These are phyloP conservation scores for Cranoglanis bouderius DNA, from an alignment of 2,113 vertebrate genomes.

Conservation along the genomic window DNA sequence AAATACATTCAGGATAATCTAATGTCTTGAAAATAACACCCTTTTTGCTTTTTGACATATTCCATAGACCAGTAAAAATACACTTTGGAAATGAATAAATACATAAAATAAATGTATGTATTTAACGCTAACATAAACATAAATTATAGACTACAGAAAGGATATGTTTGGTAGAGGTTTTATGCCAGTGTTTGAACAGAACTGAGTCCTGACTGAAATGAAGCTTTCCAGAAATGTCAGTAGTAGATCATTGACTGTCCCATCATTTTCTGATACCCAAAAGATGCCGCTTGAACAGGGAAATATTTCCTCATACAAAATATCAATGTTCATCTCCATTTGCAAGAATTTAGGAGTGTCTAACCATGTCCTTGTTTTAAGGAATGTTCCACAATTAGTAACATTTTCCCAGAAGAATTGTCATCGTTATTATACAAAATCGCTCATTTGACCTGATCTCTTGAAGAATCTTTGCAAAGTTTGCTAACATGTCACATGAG, in stretches of 20 bases:
- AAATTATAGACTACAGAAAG: constrained; percentile 71
- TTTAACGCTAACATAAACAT: constrained; percentile 67
- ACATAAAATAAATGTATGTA: constrained; percentile 81
- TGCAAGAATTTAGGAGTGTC: background rate
- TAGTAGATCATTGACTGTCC: constrained; percentile 24
- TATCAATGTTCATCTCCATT: background rate
- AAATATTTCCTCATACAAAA: background rate
- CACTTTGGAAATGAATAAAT: constrained; percentile 82
- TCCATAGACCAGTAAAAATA: constrained; percentile 77
- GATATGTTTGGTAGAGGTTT: constrained; percentile 56
- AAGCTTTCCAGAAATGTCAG: constrained; percentile 54
- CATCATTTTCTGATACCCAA: constrained; percentile 36
- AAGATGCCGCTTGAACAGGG: constrained; percentile 28
- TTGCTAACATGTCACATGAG: background rate
- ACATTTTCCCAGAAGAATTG: background rate
- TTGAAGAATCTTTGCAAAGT: background rate
- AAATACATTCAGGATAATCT: constrained; percentile 39
- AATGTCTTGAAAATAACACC: constrained; percentile 57
- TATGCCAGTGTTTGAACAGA: constrained; percentile 47
- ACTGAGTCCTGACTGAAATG: constrained; percentile 54
- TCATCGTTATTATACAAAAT: background rate
- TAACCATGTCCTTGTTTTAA: constrained; percentile 22
- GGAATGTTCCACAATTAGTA: constrained; percentile 8
- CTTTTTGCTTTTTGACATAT: constrained; percentile 54
- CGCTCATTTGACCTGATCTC: background rate